These are phyloP conservation scores for Ploceus nigricollis DNA, from an alignment of 2,113 vertebrate genomes.

Conservation along the genomic window DNA sequence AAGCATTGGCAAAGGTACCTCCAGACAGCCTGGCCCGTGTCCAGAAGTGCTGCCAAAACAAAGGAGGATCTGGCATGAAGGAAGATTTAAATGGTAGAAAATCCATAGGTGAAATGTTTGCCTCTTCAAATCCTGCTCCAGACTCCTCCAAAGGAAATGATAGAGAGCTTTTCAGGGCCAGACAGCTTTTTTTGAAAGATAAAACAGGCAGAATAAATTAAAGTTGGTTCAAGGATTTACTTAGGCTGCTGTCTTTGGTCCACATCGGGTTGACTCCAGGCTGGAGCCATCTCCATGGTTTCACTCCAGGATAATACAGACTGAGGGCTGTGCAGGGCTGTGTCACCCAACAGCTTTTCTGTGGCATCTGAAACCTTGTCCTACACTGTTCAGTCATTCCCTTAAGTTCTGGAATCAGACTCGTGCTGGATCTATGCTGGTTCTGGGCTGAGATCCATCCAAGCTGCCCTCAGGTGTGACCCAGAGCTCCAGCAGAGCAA, in stretches of 20 bases:
- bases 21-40: background rate
- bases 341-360: background rate
- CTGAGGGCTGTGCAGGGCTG: background rate
- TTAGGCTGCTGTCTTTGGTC: background rate
- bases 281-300: background rate
- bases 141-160: background rate
- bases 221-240: background rate
- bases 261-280: background rate
- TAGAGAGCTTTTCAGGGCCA: background rate
- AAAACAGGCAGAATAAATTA: background rate
- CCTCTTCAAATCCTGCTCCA: background rate
- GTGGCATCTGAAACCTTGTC: background rate
- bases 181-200: background rate
- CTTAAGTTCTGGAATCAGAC: background rate
- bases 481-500: background rate
- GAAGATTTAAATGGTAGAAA: background rate
- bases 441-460: background rate
- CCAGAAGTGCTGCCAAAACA: background rate
- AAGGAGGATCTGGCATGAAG: background rate
- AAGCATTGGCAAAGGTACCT: background rate
- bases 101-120: background rate
- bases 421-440: fast-evolving
- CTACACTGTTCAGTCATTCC: background rate
- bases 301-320: background rate
- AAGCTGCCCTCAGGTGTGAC: background rate